phyloP scores from a whole-genome alignment of 2,113 vertebrate species.

The Erythrolamprus reginae region DNA sequence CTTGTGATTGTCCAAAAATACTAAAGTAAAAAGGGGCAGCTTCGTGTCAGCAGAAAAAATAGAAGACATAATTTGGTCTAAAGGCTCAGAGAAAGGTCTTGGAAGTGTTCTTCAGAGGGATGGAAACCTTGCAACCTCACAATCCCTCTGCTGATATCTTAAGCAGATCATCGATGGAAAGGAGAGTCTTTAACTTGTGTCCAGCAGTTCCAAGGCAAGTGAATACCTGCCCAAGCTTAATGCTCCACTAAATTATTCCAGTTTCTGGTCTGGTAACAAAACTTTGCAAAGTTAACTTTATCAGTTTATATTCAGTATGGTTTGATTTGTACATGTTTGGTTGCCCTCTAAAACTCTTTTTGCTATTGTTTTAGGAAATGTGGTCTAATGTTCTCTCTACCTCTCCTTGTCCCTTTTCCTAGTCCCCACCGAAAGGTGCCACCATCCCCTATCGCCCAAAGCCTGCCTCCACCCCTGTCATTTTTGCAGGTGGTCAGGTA shows the following conservation, averaged over 20 bases:
- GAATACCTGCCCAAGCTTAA: not conserved
- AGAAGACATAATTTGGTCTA: not conserved
- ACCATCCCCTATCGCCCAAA: slow-evolving; percentile 98
- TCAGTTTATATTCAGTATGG: not conserved
- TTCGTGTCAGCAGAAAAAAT: not conserved
- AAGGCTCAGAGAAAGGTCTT: not conserved
- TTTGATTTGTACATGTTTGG: not conserved
- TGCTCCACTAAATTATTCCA: not conserved
- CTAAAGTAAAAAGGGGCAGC: not conserved
- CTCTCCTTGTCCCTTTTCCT: slow-evolving; percentile 81
- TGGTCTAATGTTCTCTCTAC: slow-evolving; percentile 80
- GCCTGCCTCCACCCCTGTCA: slow-evolving; percentile 97
- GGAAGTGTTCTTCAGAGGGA: not conserved
- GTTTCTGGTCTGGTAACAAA: slow-evolving; percentile 33
- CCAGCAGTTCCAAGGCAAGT: not conserved
- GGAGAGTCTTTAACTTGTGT: not conserved
- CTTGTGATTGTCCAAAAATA: not conserved
- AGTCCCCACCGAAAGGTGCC: slow-evolving; percentile 99
- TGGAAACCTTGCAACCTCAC: not conserved
- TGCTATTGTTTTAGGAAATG: slow-evolving; percentile 59
- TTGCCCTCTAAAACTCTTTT: slow-evolving; percentile 57
- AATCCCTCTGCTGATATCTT: not conserved
- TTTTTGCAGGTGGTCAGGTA: slow-evolving; percentile 99
- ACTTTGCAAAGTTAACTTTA: not conserved
- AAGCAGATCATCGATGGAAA: not conserved